These are phyloP conservation scores for Drosophila kohkoa DNA, from an alignment of 1,140 invertebrate species.

Conservation along the genomic window DNA sequence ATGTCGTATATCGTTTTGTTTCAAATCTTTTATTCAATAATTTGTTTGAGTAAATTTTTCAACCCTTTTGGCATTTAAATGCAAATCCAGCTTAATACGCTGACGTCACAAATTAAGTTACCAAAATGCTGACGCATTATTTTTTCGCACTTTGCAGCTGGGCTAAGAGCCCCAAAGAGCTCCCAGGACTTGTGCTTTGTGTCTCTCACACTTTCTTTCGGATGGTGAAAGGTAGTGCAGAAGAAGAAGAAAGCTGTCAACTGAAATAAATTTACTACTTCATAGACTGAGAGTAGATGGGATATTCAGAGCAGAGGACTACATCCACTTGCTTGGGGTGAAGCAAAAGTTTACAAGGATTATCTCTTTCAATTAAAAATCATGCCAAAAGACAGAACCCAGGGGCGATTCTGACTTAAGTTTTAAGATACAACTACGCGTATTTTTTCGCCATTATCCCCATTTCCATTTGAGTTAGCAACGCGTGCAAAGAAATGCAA, in stretches of 20 bases:
- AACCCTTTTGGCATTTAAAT: conserved; percentile 51
- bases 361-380: conserved; percentile 76
- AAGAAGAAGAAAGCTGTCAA: conserved; percentile 44
- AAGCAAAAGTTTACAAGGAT: conserved; percentile 32
- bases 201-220: background rate
- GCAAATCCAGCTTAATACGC: conserved; percentile 43
- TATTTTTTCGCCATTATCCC: background rate
- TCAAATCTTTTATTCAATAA: conserved; percentile 12
- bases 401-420: conserved; percentile 24
- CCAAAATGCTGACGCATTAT: conserved; percentile 72
- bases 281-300: conserved; percentile 5
- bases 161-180: conserved; percentile 17
- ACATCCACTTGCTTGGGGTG: background rate
- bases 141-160: conserved; percentile 56
- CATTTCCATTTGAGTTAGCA: conserved; percentile 11
- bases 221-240: background rate
- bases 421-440: conserved; percentile 7
- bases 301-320: background rate
- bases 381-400: conserved; percentile 33
- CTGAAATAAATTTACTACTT: conserved; percentile 50
- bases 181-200: background rate
- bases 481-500: conserved; percentile 21
- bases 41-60: conserved; percentile 6
- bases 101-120: conserved; percentile 48
- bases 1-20: conserved; percentile 1